These are phyloP conservation scores for Brotula barbata DNA, from an alignment of 2,797 vertebrate species.

Conservation along the genomic window DNA sequence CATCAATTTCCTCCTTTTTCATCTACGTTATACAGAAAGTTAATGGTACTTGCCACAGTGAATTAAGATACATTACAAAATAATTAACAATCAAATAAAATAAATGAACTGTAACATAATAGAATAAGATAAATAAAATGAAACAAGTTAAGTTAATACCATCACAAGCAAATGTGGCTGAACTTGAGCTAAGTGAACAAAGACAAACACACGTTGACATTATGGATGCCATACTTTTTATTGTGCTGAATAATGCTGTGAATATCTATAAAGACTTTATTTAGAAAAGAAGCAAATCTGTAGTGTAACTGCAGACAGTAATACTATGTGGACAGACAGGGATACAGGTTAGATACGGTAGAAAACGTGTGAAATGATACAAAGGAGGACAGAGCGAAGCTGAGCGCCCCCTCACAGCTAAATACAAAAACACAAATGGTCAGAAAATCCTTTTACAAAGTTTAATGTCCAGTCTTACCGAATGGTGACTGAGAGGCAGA, in stretches of 20 bases:
- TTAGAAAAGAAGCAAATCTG: constrained; percentile 85
- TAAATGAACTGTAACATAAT: too few relatives aligned
- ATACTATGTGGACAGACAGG: constrained; percentile 85
- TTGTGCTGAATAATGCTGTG: constrained; percentile 92
- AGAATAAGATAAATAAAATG: too few relatives aligned
- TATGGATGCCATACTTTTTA: constrained; percentile 86
- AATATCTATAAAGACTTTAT: constrained; percentile 86
- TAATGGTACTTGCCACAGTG: too few relatives aligned
- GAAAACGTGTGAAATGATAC: constrained; percentile 78
- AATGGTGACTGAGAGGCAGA: constrained; percentile 84
- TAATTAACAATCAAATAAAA: too few relatives aligned
- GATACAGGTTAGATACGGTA: constrained; percentile 74
- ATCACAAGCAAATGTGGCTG: too few relatives aligned
- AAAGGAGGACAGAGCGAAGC: constrained; percentile 67
- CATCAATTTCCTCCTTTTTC: too few relatives aligned
- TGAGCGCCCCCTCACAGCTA: constrained; percentile 78
- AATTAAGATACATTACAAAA: too few relatives aligned
- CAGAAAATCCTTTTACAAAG: constrained; percentile 78
- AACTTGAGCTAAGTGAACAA: not conserved
- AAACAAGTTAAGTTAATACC: not conserved
- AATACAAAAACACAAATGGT: constrained; percentile 85
- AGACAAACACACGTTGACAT: constrained; percentile 24
- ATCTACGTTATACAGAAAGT: too few relatives aligned
- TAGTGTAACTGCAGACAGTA: constrained; percentile 89
- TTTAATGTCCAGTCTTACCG: constrained; percentile 86